Evolutionary conservation across 1,140 invertebrate species (phyloP).

Genomic region (Delia radicum): DNA sequence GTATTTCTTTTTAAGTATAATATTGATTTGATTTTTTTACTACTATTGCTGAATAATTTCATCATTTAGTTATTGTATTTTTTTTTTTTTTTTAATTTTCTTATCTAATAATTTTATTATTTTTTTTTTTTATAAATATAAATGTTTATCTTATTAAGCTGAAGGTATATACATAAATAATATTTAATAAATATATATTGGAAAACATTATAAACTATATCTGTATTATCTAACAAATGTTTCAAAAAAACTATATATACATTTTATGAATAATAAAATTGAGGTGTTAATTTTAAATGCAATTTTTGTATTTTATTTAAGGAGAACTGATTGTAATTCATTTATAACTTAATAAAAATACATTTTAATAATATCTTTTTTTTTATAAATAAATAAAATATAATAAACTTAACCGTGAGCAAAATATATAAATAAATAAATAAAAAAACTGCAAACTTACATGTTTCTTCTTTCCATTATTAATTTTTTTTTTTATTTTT

Average conservation of each 20-base stretch:
- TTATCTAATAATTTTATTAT: background rate
- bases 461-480: conserved; percentile 17
- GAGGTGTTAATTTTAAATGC: background rate
- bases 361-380: background rate
- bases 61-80: background rate
- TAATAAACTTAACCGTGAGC: background rate
- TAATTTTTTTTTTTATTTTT: background rate
- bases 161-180: background rate
- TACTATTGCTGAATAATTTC: background rate
- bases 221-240: background rate
- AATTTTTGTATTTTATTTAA: conserved; percentile 8
- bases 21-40: background rate
- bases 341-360: background rate
- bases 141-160: background rate
- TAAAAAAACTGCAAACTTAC: background rate
- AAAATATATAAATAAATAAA: background rate
- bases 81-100: background rate
- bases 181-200: background rate
- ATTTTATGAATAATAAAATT: background rate
- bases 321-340: conserved; percentile 18
- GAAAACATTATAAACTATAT: background rate
- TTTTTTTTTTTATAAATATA: background rate
- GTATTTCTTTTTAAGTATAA: background rate
- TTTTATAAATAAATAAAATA: background rate
- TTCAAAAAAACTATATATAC: no score